Conservation (phyloP, 2,888 invertebrate genomes). For the Ctenicera cuprea region DNA sequence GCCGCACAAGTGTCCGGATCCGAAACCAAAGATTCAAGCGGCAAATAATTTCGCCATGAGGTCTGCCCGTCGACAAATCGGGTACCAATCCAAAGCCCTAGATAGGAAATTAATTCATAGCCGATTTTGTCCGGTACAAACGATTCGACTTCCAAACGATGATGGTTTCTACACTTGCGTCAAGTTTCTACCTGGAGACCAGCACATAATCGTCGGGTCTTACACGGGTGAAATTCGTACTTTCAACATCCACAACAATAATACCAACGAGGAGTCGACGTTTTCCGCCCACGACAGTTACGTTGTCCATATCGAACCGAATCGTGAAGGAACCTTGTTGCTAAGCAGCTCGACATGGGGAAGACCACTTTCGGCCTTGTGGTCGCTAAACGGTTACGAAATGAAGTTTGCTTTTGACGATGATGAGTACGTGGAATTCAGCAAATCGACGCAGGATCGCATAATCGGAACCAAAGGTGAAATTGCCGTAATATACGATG, state of each 20-base stretch:
- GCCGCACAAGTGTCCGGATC: slow-evolving; percentile 98
- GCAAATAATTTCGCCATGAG: slow-evolving; percentile 85
- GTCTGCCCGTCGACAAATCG: slow-evolving; percentile 76
- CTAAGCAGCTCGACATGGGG: slow-evolving; percentile 92
- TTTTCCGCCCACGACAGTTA: slow-evolving; percentile 91
- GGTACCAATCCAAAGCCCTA: slow-evolving; percentile 77
- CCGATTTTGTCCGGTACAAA: slow-evolving; percentile 84
- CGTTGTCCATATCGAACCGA: slow-evolving; percentile 85
- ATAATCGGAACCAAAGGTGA: slow-evolving; percentile 93
- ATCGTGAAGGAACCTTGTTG: slow-evolving; percentile 84
- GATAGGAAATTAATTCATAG: slow-evolving; percentile 91
- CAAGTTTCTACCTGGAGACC: slow-evolving; percentile 70
- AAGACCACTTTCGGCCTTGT: slow-evolving; percentile 87
- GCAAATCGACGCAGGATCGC: slow-evolving; percentile 88
- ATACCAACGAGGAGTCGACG: slow-evolving; percentile 80
- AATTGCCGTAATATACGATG: slow-evolving; percentile 92
- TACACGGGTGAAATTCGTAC: slow-evolving; percentile 93
- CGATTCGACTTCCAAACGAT: slow-evolving; percentile 81
- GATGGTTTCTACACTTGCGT: slow-evolving; percentile 85
- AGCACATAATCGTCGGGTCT: slow-evolving; percentile 87
- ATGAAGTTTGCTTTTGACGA: slow-evolving; percentile 84
- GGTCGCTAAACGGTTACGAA: slow-evolving; percentile 82
- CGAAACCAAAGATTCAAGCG: slow-evolving; percentile 79
- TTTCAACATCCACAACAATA: slow-evolving; percentile 89
- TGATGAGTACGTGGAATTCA: slow-evolving; percentile 95